phyloP scores from a whole-genome alignment of 2,797 vertebrate genomes.

The Anguilla pacifica region DNA sequence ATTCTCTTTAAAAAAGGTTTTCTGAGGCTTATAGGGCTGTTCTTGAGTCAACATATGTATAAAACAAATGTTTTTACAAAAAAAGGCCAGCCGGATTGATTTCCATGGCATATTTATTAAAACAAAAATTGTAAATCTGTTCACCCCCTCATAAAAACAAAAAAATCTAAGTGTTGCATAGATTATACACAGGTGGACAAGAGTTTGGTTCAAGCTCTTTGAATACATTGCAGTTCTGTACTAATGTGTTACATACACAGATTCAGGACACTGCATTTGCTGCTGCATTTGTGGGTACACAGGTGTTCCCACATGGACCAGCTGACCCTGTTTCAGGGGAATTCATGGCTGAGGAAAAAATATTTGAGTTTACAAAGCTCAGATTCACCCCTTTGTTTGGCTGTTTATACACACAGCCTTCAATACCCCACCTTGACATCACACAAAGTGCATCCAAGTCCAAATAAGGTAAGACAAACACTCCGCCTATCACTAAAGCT shows the following conservation, averaged over 20 bases:
- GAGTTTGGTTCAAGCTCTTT: conserved; percentile 44
- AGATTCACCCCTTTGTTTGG: not conserved
- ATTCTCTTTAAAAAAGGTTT: too few species aligned
- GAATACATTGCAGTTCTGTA: conserved; percentile 53
- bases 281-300: not conserved
- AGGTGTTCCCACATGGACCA: not conserved
- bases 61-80: not conserved
- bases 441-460: conserved; percentile 35
- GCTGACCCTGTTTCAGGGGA: not conserved
- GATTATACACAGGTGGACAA: conserved; percentile 60
- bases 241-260: conserved; percentile 35
- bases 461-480: conserved; percentile 24
- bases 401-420: not conserved
- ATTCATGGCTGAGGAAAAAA: not conserved
- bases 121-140: conserved; percentile 30
- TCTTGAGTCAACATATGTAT: not conserved
- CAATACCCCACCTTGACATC: conserved; percentile 21
- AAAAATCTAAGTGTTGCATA: conserved; percentile 68
- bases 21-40: too few species aligned
- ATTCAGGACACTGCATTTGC: conserved; percentile 28
- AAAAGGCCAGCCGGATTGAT: not conserved
- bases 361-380: not conserved
- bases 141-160: conserved; percentile 17
- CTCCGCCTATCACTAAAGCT: not conserved
- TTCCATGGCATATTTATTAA: conserved; percentile 50